A percentile compares a stretch with the other conserved stretches of the same genome.
Conservation (phyloP, 2,113 vertebrate species). For the Lepus timidus region DNA sequence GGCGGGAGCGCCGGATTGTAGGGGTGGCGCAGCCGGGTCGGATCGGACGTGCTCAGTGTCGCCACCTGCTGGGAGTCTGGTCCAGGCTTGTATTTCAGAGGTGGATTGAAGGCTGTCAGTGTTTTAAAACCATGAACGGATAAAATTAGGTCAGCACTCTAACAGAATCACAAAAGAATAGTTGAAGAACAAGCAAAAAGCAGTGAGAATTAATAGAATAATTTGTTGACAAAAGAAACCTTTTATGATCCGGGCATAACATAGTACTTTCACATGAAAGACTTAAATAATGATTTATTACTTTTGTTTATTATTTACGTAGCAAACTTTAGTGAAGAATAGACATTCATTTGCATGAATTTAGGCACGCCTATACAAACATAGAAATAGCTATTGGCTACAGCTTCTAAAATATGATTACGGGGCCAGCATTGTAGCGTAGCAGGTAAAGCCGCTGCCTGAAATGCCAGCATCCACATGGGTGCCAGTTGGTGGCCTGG, state of each 20-base stretch:
- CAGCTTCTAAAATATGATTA: no score
- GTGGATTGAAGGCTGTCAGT: background rate
- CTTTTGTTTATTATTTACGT: background rate
- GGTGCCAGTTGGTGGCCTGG: no score
- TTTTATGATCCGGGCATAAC: background rate
- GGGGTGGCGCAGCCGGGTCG: accelerated
- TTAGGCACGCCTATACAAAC: background rate
- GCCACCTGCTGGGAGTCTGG: slow-evolving; percentile 19
- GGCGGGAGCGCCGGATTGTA: accelerated
- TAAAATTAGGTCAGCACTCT: background rate
- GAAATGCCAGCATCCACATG: no score
- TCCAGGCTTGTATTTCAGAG: background rate
- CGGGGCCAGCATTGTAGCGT: no score
- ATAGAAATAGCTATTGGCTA: background rate
- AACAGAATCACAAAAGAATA: background rate
- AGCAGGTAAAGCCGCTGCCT: no score
- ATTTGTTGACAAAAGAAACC: slow-evolving; percentile 47
- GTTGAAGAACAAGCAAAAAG: background rate
- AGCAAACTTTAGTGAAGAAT: slow-evolving; percentile 7
- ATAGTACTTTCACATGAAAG: background rate
- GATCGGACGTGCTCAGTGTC: accelerated
- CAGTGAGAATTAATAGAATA: background rate
- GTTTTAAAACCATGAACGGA: background rate
- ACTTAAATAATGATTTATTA: slow-evolving; percentile 7
- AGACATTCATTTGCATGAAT: slow-evolving; percentile 10